Conservation (phyloP, 2,888 invertebrate species). For the Synergus umbraculus region DNA sequence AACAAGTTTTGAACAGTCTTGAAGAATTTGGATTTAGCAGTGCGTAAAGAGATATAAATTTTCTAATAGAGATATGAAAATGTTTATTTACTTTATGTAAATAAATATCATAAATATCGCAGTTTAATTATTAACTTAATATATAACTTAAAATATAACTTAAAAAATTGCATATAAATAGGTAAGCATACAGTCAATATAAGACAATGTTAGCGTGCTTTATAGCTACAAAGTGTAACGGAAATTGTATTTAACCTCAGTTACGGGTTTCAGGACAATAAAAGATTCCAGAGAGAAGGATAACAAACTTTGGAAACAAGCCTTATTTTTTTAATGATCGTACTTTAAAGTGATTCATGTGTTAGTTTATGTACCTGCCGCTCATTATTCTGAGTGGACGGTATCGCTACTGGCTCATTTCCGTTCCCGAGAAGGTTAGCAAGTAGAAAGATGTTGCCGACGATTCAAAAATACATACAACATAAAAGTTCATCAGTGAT, state of each 20-base stretch:
- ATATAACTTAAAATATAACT: too few species aligned
- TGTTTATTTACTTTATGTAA: background rate
- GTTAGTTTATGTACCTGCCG: constrained; percentile 24
- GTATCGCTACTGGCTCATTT: constrained; percentile 32
- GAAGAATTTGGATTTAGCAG: background rate
- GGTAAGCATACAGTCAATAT: too few species aligned
- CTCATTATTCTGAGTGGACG: constrained; percentile 29
- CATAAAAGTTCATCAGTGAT: constrained; percentile 1
- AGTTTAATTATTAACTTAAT: too few species aligned
- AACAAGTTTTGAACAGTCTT: background rate
- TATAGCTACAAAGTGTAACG: constrained; percentile 7
- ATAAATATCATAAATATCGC: too few species aligned
- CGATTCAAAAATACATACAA: background rate
- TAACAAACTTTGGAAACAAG: constrained; percentile 36
- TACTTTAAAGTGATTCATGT: constrained; percentile 32
- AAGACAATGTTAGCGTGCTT: background rate
- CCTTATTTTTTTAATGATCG: constrained; percentile 28
- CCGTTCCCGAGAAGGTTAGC: constrained; percentile 20
- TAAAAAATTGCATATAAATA: too few species aligned
- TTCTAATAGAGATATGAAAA: background rate
- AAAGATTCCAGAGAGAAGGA: constrained; percentile 15
- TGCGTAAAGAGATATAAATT: background rate
- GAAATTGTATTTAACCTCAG: constrained; percentile 34
- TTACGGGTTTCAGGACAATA: constrained; percentile 12
- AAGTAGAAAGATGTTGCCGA: constrained; percentile 13